Conservation (phyloP, 2,797 vertebrate genomes). For the Lates japonicus region DNA sequence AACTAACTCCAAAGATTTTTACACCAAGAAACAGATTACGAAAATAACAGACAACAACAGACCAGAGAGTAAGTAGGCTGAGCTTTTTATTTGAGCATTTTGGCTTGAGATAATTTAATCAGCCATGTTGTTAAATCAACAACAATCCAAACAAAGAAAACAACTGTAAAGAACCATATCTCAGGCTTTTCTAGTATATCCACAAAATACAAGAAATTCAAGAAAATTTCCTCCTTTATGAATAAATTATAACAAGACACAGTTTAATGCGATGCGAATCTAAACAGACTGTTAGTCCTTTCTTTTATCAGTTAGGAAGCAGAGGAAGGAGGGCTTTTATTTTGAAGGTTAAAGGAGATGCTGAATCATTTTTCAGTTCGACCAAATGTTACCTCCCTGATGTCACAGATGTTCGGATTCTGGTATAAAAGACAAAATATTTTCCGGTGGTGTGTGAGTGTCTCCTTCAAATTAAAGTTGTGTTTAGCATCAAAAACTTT, state of each 20-base stretch:
- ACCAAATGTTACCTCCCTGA: background rate
- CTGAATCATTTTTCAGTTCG: too few species aligned
- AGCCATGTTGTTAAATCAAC: slow-evolving; percentile 8
- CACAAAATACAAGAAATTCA: slow-evolving; percentile 5
- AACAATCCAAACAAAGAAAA: background rate
- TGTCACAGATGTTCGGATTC: background rate
- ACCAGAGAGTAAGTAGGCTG: background rate
- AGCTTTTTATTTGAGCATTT: slow-evolving; percentile 44
- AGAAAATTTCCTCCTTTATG: background rate
- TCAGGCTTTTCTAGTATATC: background rate
- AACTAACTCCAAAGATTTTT: too few species aligned
- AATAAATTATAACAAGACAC: background rate
- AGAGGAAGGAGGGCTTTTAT: background rate
- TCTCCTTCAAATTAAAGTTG: background rate
- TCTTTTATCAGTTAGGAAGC: background rate
- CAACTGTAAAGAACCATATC: background rate
- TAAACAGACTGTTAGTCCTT: background rate
- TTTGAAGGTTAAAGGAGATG: background rate
- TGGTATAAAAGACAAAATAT: background rate
- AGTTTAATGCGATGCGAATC: background rate
- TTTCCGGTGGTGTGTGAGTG: background rate
- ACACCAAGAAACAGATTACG: too few species aligned
- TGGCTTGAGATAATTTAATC: slow-evolving; percentile 13
- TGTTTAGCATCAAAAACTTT: too few species aligned
- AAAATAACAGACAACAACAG: background rate